These are phyloP conservation scores for Orthosia cruda DNA, from an alignment of 2,888 invertebrate species.

Conservation along the genomic window DNA sequence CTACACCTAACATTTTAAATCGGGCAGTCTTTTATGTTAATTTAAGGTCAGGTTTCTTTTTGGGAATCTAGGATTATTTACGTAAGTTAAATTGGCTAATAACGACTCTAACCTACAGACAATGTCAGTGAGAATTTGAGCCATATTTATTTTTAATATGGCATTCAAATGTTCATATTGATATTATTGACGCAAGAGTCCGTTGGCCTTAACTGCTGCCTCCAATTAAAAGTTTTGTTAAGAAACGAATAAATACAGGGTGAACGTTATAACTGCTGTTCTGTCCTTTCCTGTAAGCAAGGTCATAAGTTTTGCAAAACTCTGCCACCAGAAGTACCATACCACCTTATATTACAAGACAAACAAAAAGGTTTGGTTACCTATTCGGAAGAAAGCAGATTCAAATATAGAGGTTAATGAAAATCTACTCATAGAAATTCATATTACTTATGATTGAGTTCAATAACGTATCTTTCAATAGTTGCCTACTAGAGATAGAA, in stretches of 20 bases:
- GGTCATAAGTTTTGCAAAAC: neutral
- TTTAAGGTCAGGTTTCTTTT: neutral
- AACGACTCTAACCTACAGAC: neutral
- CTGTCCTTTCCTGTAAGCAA: neutral
- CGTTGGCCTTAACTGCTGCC: neutral
- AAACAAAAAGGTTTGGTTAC: neutral
- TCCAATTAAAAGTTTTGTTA: neutral
- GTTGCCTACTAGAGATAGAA: too few species aligned
- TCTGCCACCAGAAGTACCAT: neutral
- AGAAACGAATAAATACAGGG: neutral
- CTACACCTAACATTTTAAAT: neutral
- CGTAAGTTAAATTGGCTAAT: constrained; percentile 9
- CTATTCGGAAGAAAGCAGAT: too few species aligned
- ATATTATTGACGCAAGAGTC: neutral
- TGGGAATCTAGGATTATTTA: neutral
- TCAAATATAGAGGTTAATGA: too few species aligned
- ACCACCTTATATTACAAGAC: neutral
- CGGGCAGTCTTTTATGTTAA: neutral
- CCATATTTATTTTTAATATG: neutral
- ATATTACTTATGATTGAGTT: neutral
- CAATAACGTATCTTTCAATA: too few species aligned
- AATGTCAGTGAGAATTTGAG: neutral
- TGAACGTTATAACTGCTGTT: neutral
- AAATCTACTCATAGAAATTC: neutral
- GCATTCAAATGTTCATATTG: neutral